These are phyloP conservation scores for Melanotaenia parkinsoni DNA, from an alignment of 2,797 vertebrate genomes.

Conservation along the genomic window DNA sequence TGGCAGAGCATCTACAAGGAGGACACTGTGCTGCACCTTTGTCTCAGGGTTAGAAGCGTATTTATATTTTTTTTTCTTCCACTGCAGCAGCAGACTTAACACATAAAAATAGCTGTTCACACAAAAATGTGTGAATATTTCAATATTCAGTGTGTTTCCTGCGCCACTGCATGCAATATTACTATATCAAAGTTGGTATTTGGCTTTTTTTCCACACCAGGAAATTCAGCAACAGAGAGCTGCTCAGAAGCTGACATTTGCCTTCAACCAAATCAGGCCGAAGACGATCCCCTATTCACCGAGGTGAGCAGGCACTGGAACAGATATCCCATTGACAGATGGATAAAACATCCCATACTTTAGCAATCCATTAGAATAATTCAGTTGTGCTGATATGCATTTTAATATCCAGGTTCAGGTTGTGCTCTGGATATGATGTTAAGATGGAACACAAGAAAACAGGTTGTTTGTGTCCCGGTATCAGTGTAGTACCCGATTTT, in stretches of 20 bases:
- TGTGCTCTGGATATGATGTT: too few species aligned
- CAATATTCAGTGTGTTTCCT: neutral
- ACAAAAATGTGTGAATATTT: neutral
- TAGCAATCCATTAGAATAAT: neutral
- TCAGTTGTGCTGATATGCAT: neutral
- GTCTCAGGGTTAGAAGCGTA: constrained; percentile 89
- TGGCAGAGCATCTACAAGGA: constrained; percentile 98
- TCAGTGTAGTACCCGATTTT: too few species aligned
- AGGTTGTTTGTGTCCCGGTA: neutral
- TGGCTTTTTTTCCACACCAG: constrained; percentile 71
- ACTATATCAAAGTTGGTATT: too few species aligned
- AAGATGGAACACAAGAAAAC: neutral
- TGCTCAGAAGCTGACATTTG: constrained; percentile 97
- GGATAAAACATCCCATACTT: neutral
- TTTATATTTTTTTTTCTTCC: neutral
- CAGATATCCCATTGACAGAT: neutral
- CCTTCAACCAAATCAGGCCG: constrained; percentile 97
- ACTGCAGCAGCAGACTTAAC: neutral
- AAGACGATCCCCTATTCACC: constrained; percentile 98
- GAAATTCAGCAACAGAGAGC: constrained; percentile 99
- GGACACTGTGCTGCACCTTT: constrained; percentile 97
- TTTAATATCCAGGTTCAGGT: neutral
- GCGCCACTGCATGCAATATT: too few species aligned
- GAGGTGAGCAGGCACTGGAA: constrained; percentile 78
- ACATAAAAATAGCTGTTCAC: neutral